phyloP scores from a whole-genome alignment of 2,888 invertebrate genomes.

The Reticulitermes lucifugus region DNA sequence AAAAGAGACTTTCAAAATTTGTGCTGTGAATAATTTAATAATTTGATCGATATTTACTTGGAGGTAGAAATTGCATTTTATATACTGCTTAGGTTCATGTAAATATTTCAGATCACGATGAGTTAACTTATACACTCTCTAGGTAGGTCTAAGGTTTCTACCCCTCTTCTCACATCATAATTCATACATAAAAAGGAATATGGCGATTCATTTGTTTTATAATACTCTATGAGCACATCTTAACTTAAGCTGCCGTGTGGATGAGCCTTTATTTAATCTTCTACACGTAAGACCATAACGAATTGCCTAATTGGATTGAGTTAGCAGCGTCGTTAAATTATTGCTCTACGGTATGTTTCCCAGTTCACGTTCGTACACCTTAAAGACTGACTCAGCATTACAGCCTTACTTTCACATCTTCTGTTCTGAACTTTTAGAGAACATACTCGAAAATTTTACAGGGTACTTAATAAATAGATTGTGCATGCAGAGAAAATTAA shows the following conservation, averaged over 20 bases:
- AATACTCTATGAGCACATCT: neutral
- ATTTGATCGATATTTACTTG: too few relatives aligned
- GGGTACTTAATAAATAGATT: slow-evolving; percentile 22
- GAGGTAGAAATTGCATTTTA: too few relatives aligned
- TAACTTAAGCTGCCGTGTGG: neutral
- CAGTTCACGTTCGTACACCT: neutral
- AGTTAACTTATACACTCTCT: too few relatives aligned
- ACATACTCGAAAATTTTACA: slow-evolving; percentile 14
- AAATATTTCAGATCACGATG: too few relatives aligned
- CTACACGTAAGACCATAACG: neutral
- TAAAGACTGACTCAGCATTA: neutral
- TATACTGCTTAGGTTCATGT: too few relatives aligned
- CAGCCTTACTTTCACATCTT: neutral
- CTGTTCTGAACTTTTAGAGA: neutral
- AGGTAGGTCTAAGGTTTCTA: too few relatives aligned
- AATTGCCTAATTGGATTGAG: neutral
- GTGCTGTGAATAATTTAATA: too few relatives aligned
- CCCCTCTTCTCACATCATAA: too few relatives aligned
- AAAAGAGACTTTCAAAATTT: too few relatives aligned
- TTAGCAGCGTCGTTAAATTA: slow-evolving; percentile 6
- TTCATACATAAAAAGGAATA: too few relatives aligned
- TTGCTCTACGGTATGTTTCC: neutral
- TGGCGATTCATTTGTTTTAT: too few relatives aligned
- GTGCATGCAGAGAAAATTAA: slow-evolving; percentile 22
- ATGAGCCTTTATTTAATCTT: neutral